phyloP scores from a whole-genome alignment of 2,113 vertebrate species.

The Microtus montanus region DNA sequence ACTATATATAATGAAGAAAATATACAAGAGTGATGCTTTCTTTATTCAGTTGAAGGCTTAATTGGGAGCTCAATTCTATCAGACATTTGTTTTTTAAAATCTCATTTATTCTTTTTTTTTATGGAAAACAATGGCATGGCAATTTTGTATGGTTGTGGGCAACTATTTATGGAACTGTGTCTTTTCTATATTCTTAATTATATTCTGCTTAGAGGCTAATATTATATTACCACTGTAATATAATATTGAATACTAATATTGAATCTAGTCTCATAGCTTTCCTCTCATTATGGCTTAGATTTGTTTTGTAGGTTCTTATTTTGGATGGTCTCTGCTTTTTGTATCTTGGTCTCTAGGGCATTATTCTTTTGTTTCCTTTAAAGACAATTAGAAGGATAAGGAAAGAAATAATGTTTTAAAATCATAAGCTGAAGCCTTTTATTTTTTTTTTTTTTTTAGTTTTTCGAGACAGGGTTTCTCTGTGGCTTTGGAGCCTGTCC shows the following conservation, averaged over 20 bases:
- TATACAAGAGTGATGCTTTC: slow-evolving; percentile 63
- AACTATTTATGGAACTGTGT: slow-evolving; percentile 77
- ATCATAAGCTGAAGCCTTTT: not conserved
- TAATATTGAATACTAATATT: not conserved
- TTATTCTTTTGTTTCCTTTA: slow-evolving; percentile 38
- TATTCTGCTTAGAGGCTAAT: slow-evolving; percentile 72
- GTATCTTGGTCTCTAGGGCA: slow-evolving; percentile 17
- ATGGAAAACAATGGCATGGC: slow-evolving; percentile 75
- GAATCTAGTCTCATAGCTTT: slow-evolving; percentile 59
- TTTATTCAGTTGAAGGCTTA: slow-evolving; percentile 77
- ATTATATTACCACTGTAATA: slow-evolving; percentile 61
- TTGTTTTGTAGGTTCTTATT: slow-evolving; percentile 49
- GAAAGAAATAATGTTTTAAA: slow-evolving; percentile 55
- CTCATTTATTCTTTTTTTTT: slow-evolving; percentile 70
- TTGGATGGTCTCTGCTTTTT: slow-evolving; percentile 9
- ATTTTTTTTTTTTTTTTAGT: too few relatives aligned
- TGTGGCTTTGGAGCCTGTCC: too few relatives aligned
- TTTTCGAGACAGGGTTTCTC: too few relatives aligned
- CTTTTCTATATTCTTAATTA: slow-evolving; percentile 78
- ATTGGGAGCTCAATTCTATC: slow-evolving; percentile 75
- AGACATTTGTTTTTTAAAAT: slow-evolving; percentile 63
- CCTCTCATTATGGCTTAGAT: slow-evolving; percentile 43
- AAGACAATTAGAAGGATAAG: slow-evolving; percentile 10
- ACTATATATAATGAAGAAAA: slow-evolving; percentile 58
- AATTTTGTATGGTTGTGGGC: slow-evolving; percentile 77